These are phyloP conservation scores for Myotis brandtii DNA, from an alignment of 2,113 vertebrate genomes.

Conservation along the genomic window DNA sequence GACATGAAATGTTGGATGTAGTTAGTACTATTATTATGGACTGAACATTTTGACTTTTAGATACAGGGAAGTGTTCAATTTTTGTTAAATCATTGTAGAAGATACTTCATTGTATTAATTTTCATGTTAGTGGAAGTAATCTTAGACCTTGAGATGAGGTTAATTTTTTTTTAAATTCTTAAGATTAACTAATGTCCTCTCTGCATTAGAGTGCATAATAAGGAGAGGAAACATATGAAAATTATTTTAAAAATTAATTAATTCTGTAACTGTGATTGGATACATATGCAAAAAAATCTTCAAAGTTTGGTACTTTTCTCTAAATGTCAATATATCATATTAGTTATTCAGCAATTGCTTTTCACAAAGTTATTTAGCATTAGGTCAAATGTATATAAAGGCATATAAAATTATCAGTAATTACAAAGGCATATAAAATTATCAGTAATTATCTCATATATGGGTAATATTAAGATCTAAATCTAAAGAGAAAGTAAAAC, in stretches of 20 bases:
- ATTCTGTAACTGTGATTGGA: background rate
- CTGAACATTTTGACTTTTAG: background rate
- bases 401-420: background rate
- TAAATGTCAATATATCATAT: background rate
- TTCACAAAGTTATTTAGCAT: slow-evolving; percentile 55
- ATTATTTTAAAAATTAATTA: background rate
- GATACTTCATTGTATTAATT: background rate
- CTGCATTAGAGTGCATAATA: background rate
- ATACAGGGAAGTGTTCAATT: background rate
- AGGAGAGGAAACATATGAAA: background rate
- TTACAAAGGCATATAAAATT: background rate
- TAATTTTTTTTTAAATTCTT: background rate
- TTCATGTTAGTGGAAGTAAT: background rate
- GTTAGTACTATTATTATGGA: background rate
- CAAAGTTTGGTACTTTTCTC: background rate
- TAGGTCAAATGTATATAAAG: background rate
- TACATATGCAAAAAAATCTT: background rate
- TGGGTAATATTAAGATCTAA: background rate
- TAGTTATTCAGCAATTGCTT: background rate
- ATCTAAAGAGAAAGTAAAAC: slow-evolving; percentile 4
- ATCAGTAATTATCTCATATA: background rate
- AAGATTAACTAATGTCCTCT: background rate
- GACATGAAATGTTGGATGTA: background rate
- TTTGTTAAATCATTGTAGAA: slow-evolving; percentile 3
- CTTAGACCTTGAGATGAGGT: background rate